Conservation (phyloP, 2,888 invertebrate genomes). For the Diarsia brunnea region DNA sequence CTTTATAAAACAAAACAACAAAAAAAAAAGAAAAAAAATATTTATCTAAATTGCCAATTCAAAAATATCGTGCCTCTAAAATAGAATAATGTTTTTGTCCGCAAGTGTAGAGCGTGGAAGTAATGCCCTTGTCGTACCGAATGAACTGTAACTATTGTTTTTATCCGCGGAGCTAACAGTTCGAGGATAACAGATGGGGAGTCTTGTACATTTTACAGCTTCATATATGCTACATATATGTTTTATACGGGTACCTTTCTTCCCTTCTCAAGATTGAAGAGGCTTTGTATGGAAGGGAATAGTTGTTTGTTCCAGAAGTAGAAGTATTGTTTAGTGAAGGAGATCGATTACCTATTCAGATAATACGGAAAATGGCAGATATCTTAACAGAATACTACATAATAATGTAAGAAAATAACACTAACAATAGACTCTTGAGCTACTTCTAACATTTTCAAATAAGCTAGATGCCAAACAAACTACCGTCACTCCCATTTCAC, state of each 20-base stretch:
- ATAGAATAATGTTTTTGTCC: conserved; percentile 59
- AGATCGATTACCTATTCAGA: conserved; percentile 22
- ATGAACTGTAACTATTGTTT: conserved; percentile 84
- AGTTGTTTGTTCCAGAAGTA: conserved; percentile 17
- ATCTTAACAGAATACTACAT: neutral
- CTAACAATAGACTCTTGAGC: neutral
- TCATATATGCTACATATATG: conserved; percentile 54
- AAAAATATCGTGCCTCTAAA: conserved; percentile 19
- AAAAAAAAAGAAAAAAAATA: neutral
- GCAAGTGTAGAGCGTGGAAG: conserved; percentile 72
- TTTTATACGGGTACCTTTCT: conserved; percentile 47
- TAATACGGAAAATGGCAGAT: neutral
- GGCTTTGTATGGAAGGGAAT: conserved; percentile 11
- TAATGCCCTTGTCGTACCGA: conserved; percentile 79
- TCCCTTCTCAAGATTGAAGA: conserved; percentile 41
- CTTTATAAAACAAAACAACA: neutral
- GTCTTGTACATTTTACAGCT: conserved; percentile 62
- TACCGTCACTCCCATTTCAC: conserved; percentile 17
- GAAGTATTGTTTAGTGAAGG: conserved; percentile 29
- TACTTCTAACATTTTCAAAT: neutral
- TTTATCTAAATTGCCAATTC: conserved; percentile 30
- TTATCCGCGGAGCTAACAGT: conserved; percentile 68
- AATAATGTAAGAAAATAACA: neutral
- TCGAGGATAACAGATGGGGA: conserved; percentile 63
- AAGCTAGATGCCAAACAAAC: conserved; percentile 10